Evolutionary conservation across 2,113 vertebrate species (phyloP), one percentile per base, ranked within the genome.

Genomic region (Pelodiscus sinensis): DNA sequence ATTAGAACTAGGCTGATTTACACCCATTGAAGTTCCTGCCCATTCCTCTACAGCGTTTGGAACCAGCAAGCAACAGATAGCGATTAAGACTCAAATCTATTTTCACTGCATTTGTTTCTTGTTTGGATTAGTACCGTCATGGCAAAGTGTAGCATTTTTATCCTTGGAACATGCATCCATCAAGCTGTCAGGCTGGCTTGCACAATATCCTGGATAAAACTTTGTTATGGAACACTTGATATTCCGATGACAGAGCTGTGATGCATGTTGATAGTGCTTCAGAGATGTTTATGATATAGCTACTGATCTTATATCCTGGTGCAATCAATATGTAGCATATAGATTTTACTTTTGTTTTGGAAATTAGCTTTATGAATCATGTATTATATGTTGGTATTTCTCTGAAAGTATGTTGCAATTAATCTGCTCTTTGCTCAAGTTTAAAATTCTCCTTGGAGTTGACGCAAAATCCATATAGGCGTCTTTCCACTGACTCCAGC

Each of bases 401-500:
- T 44, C 31, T 1, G 55, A 4, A 27, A 6, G 9, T 0, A 1
- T 51, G 52, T 54, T 12, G 10, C 0, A 1, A 56, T 56, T 19
- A 8, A 9, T 71, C 87, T 82, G 54, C 44, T 62, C 50, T 10
- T 54, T 56, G 1, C 27, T 16, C 0, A 2, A 5, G 5, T 0
- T 9, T 51, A 24, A 62, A 44, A n/a, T 51, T 38, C 58, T 55
- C 9, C 35, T 31, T 8, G 35, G 15, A 50, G 6, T 0, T 4
- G 2, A 9, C 18, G 24, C 5, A 1, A 4, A 79, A 50, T 15
- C 27, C 77, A 44, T 3, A 15, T 50, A 27, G 14, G 11, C 52
- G 27, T 35, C 18, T 81, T 84, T 56, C 50, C 58, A 50, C 54
- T 18, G 2, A 22, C 44, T 14, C 16, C 31, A 35, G 52, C 27